Percentiles rank a stretch among this genome's conserved stretches.
Conservation (phyloP, 2,888 invertebrate species). For the Stramonita haemastoma region DNA sequence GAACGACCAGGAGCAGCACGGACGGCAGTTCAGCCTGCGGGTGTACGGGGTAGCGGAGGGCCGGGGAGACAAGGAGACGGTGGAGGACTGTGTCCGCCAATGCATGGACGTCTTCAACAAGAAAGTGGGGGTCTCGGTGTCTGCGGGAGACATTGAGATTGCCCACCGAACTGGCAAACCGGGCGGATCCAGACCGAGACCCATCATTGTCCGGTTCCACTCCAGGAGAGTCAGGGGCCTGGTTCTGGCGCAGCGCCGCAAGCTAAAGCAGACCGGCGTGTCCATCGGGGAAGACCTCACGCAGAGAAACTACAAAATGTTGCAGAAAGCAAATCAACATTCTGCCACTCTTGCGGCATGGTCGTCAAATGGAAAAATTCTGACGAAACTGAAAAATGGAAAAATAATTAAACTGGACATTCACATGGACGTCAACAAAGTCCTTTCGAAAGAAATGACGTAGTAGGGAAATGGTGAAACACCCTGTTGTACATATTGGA, state of each 20-base stretch:
- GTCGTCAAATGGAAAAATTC: too few species aligned
- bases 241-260: not conserved
- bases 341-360: too few species aligned
- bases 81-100: not conserved
- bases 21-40: not conserved
- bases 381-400: too few species aligned
- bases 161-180: not conserved
- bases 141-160: not conserved
- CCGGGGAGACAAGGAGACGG: not conserved
- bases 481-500: too few species aligned
- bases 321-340: too few species aligned
- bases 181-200: not conserved
- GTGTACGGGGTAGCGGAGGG: not conserved
- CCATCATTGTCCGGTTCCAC: not conserved
- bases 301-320: too few species aligned
- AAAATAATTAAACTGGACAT: too few species aligned
- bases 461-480: too few species aligned
- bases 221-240: not conserved
- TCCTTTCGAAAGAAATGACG: too few species aligned
- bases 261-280: not conserved
- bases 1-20: not conserved
- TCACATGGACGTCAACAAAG: too few species aligned
- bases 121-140: not conserved
- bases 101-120: not conserved
- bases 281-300: too few species aligned